Conservation (phyloP, 2,797 vertebrate species). For the Diplodus sargus region DNA sequence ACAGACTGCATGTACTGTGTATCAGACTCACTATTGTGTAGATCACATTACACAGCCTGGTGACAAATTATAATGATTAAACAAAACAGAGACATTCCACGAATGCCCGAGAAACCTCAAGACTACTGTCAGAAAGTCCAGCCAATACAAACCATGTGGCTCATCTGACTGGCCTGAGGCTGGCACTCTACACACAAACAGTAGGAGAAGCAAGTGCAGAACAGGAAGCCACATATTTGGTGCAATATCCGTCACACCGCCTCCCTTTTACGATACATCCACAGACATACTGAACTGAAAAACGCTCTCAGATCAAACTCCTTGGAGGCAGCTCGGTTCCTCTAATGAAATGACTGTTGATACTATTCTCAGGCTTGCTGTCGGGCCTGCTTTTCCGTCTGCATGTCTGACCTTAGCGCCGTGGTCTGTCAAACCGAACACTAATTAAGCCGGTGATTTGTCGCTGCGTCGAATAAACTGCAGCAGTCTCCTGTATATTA, state of each 20-base stretch:
- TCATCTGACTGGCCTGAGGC: not conserved
- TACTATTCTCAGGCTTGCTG: not conserved
- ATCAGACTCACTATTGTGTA: not conserved
- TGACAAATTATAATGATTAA: not conserved
- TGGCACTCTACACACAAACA: not conserved
- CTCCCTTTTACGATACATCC: conserved; percentile 34
- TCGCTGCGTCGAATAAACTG: not conserved
- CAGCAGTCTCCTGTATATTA: not conserved
- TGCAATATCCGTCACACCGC: conserved; percentile 37
- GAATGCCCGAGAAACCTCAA: not conserved
- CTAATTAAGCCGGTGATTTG: not conserved
- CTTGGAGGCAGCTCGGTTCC: not conserved
- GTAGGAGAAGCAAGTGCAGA: conserved; percentile 44
- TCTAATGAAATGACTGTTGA: not conserved
- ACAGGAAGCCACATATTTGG: conserved; percentile 69
- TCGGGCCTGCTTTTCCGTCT: not conserved
- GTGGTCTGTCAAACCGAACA: not conserved
- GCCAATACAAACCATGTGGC: not conserved
- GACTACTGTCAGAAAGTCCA: no score
- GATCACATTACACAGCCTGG: not conserved
- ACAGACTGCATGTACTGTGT: not conserved
- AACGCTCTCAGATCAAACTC: not conserved
- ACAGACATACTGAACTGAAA: conserved; percentile 5
- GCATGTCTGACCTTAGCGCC: not conserved
- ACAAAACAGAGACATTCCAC: not conserved